Conservation (phyloP, 2,797 vertebrate genomes). For the Chrosomus eos region DNA sequence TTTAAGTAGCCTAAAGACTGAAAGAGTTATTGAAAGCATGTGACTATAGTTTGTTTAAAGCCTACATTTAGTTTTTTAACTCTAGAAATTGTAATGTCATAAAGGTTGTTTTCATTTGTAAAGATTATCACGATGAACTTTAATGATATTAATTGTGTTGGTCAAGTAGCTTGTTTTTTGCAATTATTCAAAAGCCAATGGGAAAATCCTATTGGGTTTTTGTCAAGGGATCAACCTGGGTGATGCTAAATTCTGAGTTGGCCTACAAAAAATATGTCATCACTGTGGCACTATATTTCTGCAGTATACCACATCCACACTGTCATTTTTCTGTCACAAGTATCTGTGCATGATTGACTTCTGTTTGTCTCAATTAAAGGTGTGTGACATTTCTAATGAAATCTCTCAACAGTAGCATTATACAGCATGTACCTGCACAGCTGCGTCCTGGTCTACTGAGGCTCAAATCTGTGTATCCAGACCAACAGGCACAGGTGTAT, state of each 20-base stretch:
- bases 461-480: slow-evolving; percentile 67
- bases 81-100: neutral
- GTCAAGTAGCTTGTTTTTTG: neutral
- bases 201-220: neutral
- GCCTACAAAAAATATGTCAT: neutral
- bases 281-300: neutral
- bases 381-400: slow-evolving; percentile 18
- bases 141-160: too few relatives aligned
- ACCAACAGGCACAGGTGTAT: slow-evolving; percentile 79
- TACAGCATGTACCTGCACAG: slow-evolving; percentile 64
- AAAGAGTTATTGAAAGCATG: too few relatives aligned
- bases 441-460: slow-evolving; percentile 75
- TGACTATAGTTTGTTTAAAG: neutral
- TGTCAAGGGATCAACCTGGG: neutral
- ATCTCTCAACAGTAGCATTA: neutral
- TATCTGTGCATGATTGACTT: neutral
- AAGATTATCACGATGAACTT: neutral
- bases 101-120: neutral
- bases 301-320: neutral
- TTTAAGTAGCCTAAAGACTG: too few relatives aligned
- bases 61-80: neutral
- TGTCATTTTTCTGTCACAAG: neutral
- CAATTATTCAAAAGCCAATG: neutral
- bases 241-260: neutral
- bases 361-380: neutral